phyloP scores from a whole-genome alignment of 64 coral and sea anemone species.

The Trachythela sp. region DNA sequence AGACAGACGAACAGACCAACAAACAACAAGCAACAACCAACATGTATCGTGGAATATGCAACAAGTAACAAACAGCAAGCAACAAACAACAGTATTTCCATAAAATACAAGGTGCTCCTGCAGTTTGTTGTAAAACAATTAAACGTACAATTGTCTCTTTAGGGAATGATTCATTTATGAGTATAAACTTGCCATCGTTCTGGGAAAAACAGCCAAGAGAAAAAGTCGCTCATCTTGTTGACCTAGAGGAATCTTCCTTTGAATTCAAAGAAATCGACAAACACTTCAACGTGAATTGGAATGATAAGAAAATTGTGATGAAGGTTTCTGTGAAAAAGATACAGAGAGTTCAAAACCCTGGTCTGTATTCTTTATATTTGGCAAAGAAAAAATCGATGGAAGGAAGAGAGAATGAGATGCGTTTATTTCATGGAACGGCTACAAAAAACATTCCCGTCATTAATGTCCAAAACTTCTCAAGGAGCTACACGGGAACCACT shows the following conservation, averaged over 20 bases:
- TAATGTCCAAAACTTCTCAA: not conserved
- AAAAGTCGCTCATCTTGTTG: not conserved
- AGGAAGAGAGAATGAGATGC: not conserved
- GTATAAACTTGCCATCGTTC: not conserved
- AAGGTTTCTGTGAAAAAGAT: not conserved
- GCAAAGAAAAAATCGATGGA: not conserved
- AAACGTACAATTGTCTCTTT: too few relatives aligned
- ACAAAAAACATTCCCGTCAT: not conserved
- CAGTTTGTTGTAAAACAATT: too few relatives aligned
- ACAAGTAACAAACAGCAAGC: too few relatives aligned
- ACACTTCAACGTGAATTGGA: not conserved
- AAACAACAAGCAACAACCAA: too few relatives aligned
- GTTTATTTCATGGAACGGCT: not conserved
- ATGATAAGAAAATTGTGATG: too few relatives aligned
- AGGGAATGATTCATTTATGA: too few relatives aligned
- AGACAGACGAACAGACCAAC: too few relatives aligned
- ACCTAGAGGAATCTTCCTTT: not conserved
- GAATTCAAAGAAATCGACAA: not conserved
- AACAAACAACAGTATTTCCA: too few relatives aligned
- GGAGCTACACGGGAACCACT: not conserved
- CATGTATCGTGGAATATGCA: too few relatives aligned
- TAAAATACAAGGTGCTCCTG: too few relatives aligned
- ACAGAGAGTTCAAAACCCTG: not conserved
- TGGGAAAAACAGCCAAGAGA: not conserved
- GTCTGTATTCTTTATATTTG: not conserved